Conservation (phyloP, 2,888 invertebrate genomes). For the Leucania comma region DNA sequence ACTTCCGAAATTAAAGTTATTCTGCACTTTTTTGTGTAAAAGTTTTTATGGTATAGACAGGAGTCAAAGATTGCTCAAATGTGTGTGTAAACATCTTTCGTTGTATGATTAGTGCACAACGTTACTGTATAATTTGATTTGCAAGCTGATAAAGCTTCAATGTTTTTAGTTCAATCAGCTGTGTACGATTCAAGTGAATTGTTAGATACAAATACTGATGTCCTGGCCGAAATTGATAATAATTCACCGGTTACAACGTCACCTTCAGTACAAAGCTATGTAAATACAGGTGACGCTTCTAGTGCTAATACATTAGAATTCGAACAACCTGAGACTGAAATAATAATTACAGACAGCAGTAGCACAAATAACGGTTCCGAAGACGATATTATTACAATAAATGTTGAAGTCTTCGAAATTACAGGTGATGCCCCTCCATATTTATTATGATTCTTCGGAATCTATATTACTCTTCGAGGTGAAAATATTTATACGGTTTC, state of each 20-base stretch:
- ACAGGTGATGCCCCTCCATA: conserved; percentile 55
- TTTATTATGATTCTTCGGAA: conserved; percentile 43
- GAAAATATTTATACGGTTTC: conserved; percentile 20
- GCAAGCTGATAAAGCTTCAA: conserved; percentile 52
- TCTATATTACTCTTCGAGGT: conserved; percentile 8
- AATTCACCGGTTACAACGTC: conserved; percentile 22
- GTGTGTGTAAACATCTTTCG: conserved; percentile 1
- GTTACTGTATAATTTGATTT: conserved; percentile 40
- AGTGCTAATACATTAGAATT: conserved; percentile 26
- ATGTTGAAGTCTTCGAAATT: conserved; percentile 48
- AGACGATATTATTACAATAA: conserved; percentile 46
- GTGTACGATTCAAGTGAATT: conserved; percentile 43
- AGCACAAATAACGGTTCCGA: conserved; percentile 33
- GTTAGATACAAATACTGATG: conserved; percentile 38
- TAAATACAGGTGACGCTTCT: conserved; percentile 36
- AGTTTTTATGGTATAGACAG: too few species aligned
- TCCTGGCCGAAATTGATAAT: conserved; percentile 37
- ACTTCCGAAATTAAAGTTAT: too few species aligned
- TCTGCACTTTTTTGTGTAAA: too few species aligned
- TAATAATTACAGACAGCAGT: conserved; percentile 43
- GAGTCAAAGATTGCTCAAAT: conserved; percentile 20
- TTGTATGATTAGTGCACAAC: conserved; percentile 12
- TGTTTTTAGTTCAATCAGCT: conserved; percentile 55
- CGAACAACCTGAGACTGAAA: conserved; percentile 29
- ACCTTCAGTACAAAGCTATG: conserved; percentile 39